Percentiles rank a stretch among this genome's conserved stretches.
Conservation (phyloP, 2,113 vertebrate species). For the Myiopsitta monachus region DNA sequence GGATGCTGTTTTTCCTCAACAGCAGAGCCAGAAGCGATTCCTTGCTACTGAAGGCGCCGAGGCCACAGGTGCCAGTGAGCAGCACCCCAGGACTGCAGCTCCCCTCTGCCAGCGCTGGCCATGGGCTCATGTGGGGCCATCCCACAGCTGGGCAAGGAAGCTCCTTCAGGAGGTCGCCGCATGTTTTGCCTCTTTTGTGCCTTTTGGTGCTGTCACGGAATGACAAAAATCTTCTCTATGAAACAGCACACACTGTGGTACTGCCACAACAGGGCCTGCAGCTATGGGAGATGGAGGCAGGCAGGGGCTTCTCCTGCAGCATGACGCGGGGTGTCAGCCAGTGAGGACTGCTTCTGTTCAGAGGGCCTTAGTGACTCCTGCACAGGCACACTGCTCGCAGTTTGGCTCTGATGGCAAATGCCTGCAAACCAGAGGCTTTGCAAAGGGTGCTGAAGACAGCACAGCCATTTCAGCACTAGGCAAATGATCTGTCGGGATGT, state of each 20-base stretch:
- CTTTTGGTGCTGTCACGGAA: neutral
- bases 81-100: neutral
- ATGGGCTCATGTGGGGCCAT: rapidly evolving
- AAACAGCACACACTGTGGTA: neutral
- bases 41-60: rapidly evolving
- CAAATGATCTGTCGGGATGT: neutral
- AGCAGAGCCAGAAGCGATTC: neutral
- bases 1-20: neutral
- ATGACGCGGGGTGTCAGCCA: neutral
- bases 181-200: neutral
- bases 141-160: neutral
- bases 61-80: neutral
- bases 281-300: neutral
- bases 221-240: neutral
- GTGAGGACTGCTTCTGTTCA: neutral
- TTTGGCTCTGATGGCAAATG: neutral
- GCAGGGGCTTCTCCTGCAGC: neutral
- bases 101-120: neutral
- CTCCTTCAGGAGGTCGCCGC: neutral
- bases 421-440: neutral
- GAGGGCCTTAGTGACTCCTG: neutral
- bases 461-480: neutral
- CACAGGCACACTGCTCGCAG: neutral
- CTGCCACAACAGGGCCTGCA: neutral
- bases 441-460: neutral